These are phyloP conservation scores for Lacerta agilis DNA, from an alignment of 2,797 vertebrate species.

Conservation along the genomic window DNA sequence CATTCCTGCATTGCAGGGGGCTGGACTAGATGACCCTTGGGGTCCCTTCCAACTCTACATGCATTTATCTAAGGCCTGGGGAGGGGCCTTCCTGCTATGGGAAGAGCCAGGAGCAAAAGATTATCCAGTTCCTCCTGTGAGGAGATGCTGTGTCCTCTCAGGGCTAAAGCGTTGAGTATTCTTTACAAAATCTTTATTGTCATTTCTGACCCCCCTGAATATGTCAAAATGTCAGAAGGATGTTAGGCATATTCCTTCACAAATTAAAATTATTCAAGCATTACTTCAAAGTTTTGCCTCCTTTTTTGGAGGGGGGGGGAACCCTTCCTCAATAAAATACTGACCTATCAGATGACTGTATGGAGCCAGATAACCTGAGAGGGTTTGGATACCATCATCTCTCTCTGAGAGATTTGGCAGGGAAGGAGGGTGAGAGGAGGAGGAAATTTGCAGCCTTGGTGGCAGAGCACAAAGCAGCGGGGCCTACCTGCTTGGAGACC, in stretches of 20 bases:
- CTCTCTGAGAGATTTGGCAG: not conserved
- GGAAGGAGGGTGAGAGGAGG: not conserved
- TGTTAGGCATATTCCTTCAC: not conserved
- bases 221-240: not conserved
- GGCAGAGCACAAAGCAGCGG: not conserved
- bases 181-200: not conserved
- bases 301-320: not conserved
- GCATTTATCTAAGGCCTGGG: not conserved
- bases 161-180: not conserved
- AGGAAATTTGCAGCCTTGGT: not conserved
- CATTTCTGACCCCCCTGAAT: not conserved
- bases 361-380: not conserved
- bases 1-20: not conserved
- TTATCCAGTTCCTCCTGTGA: not conserved
- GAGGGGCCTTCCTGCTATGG: not conserved
- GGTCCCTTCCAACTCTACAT: too few species aligned
- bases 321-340: too few species aligned
- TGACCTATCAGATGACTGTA: not conserved
- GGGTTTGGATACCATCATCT: not conserved
- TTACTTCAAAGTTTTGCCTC: not conserved
- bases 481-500: constrained; percentile 90
- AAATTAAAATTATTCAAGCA: not conserved
- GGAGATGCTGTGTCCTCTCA: not conserved
- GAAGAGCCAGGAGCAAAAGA: not conserved
- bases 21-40: too few species aligned